Evolutionary conservation across 1,140 invertebrate genomes (phyloP).

Genomic region (Steinernema feltiae): DNA sequence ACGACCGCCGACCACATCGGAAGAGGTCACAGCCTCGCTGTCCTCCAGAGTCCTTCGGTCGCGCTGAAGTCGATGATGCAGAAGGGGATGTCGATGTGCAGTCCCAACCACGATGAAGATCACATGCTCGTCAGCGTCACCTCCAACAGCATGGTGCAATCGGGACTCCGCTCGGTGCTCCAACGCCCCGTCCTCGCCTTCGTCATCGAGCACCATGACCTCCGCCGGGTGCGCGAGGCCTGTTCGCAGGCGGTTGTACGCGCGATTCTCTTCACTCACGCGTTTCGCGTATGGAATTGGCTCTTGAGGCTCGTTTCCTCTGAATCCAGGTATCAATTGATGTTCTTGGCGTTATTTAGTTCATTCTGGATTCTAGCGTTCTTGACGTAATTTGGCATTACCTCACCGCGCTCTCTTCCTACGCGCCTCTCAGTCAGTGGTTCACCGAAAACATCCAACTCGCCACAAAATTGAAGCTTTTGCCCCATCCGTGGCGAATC

Average conservation of each 20-base stretch:
- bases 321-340: constrained; percentile 80
- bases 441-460: constrained; percentile 28
- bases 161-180: constrained; percentile 20
- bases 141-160: constrained; percentile 10
- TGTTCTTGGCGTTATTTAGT: constrained; percentile 90
- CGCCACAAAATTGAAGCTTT: constrained; percentile 32
- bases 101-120: not conserved
- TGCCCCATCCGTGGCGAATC: constrained; percentile 51
- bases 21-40: constrained; percentile 16
- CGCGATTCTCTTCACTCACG: constrained; percentile 77
- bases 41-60: not conserved
- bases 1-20: constrained; percentile 30
- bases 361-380: constrained; percentile 60
- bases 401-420: constrained; percentile 43
- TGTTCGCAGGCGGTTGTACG: constrained; percentile 77
- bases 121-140: constrained; percentile 22
- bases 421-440: constrained; percentile 26
- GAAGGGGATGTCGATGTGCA: constrained; percentile 17
- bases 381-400: constrained; percentile 52
- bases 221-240: constrained; percentile 71
- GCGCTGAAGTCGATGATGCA: constrained; percentile 13
- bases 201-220: constrained; percentile 75
- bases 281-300: constrained; percentile 87
- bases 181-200: constrained; percentile 70
- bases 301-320: constrained; percentile 73